Base-by-base conservation (phyloP, 2,888 invertebrate genomes). In the Helobdella robusta region DNA sequence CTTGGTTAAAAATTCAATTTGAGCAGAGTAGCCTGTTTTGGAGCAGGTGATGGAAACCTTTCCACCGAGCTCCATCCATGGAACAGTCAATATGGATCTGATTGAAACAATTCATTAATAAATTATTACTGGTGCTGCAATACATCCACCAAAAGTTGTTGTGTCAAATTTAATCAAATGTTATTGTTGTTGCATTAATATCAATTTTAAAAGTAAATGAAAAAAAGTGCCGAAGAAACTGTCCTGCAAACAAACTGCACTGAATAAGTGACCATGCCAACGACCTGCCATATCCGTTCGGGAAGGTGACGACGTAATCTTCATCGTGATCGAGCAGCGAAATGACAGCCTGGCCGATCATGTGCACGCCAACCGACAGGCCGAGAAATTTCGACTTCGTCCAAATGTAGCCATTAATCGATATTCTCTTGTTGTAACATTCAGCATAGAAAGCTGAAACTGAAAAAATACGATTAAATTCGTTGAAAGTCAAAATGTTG, bases 361-460 rank as follows among this genome's bases (percentile, higher is more conserved):
- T 97, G 76, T 97, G 91, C 18, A 83, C 83, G 68, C 95, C 95
- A 50, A 80, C 81, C 15, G 95, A 95, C 28, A 99, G 83, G 0
- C 98, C 98, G 28, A 98, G 84, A 82, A 99, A 98, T 83, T 97
- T 97, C 75, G 95, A 97, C 82, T 97, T 97, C 5, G 98, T 99
- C 89, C 95, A 98, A 62, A 98, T 91, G 81, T 92, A 91, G 6
- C 94, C 97, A 75, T 91, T 88, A 79, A 97, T 89, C 70, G 87
- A 87, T 66, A 98, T 91, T 73, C 87, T 85, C 77, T 91, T 92
- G 76, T 87, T 86, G 72, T 85, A 87, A 81, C 94, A 91, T 79
- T 98, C 98, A 25, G 94, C 97, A 83, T 99, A 99, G 83, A 98
- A 98, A 32, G 95, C 97, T 66, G 97, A 97, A 75, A 98, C 89